Percentiles rank a stretch among this genome's conserved stretches.
phyloP scores from a whole-genome alignment of 2,797 vertebrate species.

The Meda fulgida region DNA sequence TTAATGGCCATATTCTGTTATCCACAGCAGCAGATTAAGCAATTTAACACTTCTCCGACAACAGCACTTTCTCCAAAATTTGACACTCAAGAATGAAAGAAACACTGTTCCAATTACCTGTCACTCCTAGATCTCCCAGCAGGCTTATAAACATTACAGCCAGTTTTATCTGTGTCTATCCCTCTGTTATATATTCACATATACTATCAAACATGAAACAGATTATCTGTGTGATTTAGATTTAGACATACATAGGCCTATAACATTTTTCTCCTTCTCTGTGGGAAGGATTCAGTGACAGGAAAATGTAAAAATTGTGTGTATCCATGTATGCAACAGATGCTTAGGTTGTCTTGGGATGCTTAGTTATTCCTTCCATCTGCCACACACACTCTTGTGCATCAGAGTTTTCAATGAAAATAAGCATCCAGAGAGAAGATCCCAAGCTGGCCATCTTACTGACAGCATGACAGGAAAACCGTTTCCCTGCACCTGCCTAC shows the following conservation, averaged over 20 bases:
- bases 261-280: background rate
- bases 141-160: background rate
- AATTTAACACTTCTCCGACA: background rate
- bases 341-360: background rate
- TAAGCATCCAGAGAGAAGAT: background rate
- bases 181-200: background rate
- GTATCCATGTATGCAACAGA: background rate
- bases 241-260: background rate
- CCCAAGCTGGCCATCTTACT: background rate
- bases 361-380: background rate
- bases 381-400: background rate
- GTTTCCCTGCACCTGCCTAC: background rate
- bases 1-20: background rate
- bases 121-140: background rate
- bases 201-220: background rate
- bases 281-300: background rate
- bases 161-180: background rate
- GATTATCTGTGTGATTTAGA: background rate
- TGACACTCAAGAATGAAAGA: background rate
- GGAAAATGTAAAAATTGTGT: background rate
- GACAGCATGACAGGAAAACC: background rate
- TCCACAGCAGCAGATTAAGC: background rate
- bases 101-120: background rate
- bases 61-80: background rate
- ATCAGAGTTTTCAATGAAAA: background rate